Conservation (phyloP, 2,888 invertebrate genomes). For the Nebria brevicollis region DNA sequence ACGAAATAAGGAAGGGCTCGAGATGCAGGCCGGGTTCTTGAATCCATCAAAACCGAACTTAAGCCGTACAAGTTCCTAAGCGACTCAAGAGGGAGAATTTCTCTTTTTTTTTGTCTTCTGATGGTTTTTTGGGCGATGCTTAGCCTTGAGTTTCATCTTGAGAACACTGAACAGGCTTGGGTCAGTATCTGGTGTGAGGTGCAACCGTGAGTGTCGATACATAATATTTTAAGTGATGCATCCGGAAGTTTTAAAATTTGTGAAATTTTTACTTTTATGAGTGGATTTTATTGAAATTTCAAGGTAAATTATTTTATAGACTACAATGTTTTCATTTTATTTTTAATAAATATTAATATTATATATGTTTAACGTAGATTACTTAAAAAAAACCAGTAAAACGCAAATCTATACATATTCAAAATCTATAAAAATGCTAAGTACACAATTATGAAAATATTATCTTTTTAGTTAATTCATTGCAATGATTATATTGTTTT, state of each 20-base stretch:
- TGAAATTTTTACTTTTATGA: neutral
- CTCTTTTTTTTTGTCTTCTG: conserved; percentile 10
- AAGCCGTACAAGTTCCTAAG: conserved; percentile 17
- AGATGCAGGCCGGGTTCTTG: neutral
- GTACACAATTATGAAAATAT: too few relatives aligned
- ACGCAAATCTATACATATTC: too few relatives aligned
- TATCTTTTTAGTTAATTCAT: too few relatives aligned
- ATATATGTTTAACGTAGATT: too few relatives aligned
- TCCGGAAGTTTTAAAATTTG: neutral
- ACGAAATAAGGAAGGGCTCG: neutral
- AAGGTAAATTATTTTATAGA: too few relatives aligned
- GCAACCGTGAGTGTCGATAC: neutral
- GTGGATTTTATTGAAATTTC: too few relatives aligned
- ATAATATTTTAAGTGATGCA: conserved; percentile 3
- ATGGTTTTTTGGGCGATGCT: conserved; percentile 5
- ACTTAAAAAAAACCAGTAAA: too few relatives aligned
- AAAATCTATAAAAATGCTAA: too few relatives aligned
- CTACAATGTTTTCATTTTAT: too few relatives aligned
- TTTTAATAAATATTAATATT: too few relatives aligned
- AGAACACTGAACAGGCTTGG: neutral
- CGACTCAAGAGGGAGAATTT: conserved; percentile 8
- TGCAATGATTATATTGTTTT: too few relatives aligned
- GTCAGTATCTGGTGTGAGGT: conserved; percentile 6
- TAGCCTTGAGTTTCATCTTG: conserved; percentile 8
- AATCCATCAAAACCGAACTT: conserved; percentile 2